These are phyloP conservation scores for Rhodinocichla rosea DNA, from an alignment of 2,113 vertebrate genomes.

Conservation along the genomic window DNA sequence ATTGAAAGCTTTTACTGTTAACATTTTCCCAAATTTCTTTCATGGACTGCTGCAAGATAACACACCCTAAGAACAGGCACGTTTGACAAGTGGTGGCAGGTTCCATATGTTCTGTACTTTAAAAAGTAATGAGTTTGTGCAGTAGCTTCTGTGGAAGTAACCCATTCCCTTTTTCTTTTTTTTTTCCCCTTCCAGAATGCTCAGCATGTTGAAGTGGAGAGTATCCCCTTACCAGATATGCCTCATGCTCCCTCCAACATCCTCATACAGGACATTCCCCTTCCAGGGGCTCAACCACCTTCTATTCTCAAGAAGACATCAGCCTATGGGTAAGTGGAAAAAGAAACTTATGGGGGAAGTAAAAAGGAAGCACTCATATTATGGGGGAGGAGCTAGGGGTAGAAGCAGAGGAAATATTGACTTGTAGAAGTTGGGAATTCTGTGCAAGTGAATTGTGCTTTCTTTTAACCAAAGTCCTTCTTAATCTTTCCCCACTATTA, in stretches of 20 bases:
- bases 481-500: not conserved
- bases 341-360: not conserved
- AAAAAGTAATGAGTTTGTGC: not conserved
- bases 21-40: not conserved
- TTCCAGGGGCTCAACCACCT: constrained; percentile 96
- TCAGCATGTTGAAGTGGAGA: constrained; percentile 97
- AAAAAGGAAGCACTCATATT: not conserved
- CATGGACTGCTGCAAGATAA: not conserved
- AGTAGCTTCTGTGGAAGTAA: not conserved
- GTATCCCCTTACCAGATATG: constrained; percentile 97
- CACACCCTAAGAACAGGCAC: not conserved
- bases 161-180: not conserved
- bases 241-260: constrained; percentile 98
- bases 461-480: not conserved
- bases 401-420: not conserved
- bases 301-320: constrained; percentile 96
- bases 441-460: not conserved
- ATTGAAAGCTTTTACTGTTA: not conserved
- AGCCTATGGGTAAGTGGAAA: constrained; percentile 82
- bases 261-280: constrained; percentile 95
- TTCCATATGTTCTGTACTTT: not conserved
- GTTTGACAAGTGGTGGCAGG: not conserved
- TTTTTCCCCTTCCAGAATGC: constrained; percentile 81
- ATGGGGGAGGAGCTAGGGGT: not conserved
- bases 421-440: not conserved